Evolutionary conservation across 2,797 vertebrate species (phyloP), one percentile per base, ranked within the genome.

Genomic region (Paramormyrops hopkinsi): DNA sequence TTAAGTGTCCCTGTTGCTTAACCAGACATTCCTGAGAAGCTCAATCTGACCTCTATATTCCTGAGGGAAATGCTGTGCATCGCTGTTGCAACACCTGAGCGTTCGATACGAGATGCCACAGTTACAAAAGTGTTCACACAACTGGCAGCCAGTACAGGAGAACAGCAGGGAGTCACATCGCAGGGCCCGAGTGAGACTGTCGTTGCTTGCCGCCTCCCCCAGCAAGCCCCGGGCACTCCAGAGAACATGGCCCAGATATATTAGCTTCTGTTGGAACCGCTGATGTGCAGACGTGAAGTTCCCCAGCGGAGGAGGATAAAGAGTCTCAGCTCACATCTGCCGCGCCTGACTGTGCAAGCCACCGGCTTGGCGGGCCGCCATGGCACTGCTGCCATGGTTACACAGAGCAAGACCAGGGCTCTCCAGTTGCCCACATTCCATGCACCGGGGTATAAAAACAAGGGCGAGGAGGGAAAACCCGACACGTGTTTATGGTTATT

Each of bases 251-350:
- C 22, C 46, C 83, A 50, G 22, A 85, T 50, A 85, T 51, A 50
- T 25, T 29, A 53, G 25, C 14, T 85, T 50, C 50, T 53, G 46
- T 7, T 50, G 48, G 83, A 85, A 85, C 46, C 14, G 22, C 22
- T 17, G 46, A 79, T 79, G 73, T 44, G 73, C 46, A 50, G 83
- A 29, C 83, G 25, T 85, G 83, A 85, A 53, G 46, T 50, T 53
- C 83, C 50, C 46, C 22, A 33, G 83, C 22, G 83, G 50, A 53
- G 48, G 50, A 85, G 46, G 46, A 50, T 50, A 51, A 85, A 33
- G 83, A 85, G 83, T 33, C 83, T 85, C 83, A 85, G 46, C 83
- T 85, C 46, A 85, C 46, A 50, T 85, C 46, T 85, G 50, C 50
- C 12, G 83, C 48, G 46, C 46, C 50, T 19, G 82, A 84, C 82